phyloP scores from a whole-genome alignment of 2,888 invertebrate species.

The Megastigmus dorsalis region DNA sequence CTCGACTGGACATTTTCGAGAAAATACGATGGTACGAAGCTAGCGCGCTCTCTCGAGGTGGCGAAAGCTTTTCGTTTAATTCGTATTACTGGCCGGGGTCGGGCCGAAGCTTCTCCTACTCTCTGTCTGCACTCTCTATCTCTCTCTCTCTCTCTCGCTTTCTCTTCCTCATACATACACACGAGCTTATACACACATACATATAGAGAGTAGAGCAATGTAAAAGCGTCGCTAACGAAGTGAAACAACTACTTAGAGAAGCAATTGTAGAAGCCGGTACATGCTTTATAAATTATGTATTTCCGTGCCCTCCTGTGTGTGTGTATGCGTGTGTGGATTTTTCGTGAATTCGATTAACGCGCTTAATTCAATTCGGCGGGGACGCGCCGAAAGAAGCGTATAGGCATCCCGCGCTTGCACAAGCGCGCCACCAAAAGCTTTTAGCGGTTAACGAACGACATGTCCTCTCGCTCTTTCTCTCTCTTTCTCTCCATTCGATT shows the following conservation, averaged over 20 bases:
- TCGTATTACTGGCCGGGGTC: conserved; percentile 21
- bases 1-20: conserved; percentile 28
- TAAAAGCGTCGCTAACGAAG: conserved; percentile 45
- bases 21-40: conserved; percentile 22
- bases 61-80: conserved; percentile 39
- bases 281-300: conserved; percentile 38
- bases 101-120: too few species aligned
- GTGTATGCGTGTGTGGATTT: conserved; percentile 12
- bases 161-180: background rate
- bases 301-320: conserved; percentile 9
- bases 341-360: conserved; percentile 34
- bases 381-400: too few species aligned
- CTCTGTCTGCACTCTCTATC: background rate
- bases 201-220: too few species aligned
- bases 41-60: conserved; percentile 6
- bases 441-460: too few species aligned
- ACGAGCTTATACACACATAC: too few species aligned
- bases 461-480: background rate
- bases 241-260: conserved; percentile 41
- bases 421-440: too few species aligned
- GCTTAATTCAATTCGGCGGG: conserved; percentile 1
- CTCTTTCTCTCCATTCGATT: too few species aligned
- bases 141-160: background rate
- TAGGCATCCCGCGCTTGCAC: too few species aligned
- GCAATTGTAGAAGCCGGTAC: conserved; percentile 27